These are phyloP conservation scores for Brachyrhaphis roseni DNA, from an alignment of 2,797 vertebrate genomes.

Conservation along the genomic window DNA sequence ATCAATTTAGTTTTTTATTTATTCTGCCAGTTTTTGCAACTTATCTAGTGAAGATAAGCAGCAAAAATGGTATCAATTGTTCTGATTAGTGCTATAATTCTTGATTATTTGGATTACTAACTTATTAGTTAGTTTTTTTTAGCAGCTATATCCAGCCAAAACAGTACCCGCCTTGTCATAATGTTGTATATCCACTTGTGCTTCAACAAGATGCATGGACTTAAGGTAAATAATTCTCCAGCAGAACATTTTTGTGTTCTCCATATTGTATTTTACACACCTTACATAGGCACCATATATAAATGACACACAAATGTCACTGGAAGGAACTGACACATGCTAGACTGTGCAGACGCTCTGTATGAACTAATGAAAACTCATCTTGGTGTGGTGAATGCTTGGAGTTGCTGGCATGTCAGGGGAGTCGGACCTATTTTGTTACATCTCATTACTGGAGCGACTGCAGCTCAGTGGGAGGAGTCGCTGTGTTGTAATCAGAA, in stretches of 20 bases:
- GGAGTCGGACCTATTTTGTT: background rate
- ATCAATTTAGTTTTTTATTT: background rate
- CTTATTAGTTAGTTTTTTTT: background rate
- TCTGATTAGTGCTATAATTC: background rate
- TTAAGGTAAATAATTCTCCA: background rate
- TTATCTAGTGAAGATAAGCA: background rate
- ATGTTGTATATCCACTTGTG: background rate
- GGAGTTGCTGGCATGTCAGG: background rate
- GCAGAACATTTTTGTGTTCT: background rate
- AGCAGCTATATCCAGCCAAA: background rate
- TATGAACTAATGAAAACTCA: background rate
- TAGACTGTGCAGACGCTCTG: background rate
- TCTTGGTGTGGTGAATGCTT: background rate
- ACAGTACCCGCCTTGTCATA: background rate
- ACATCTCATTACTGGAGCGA: background rate
- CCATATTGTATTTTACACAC: background rate
- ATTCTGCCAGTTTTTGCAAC: background rate
- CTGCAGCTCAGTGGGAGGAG: background rate
- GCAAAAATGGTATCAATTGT: background rate
- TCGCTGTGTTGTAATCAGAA: background rate
- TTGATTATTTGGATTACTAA: background rate
- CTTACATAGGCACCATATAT: background rate
- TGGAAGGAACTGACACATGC: background rate
- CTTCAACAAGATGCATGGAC: background rate
- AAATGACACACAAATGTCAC: background rate